Evolutionary conservation across 2,888 invertebrate species (phyloP).

Genomic region (Synanthedon andrenaeformis): DNA sequence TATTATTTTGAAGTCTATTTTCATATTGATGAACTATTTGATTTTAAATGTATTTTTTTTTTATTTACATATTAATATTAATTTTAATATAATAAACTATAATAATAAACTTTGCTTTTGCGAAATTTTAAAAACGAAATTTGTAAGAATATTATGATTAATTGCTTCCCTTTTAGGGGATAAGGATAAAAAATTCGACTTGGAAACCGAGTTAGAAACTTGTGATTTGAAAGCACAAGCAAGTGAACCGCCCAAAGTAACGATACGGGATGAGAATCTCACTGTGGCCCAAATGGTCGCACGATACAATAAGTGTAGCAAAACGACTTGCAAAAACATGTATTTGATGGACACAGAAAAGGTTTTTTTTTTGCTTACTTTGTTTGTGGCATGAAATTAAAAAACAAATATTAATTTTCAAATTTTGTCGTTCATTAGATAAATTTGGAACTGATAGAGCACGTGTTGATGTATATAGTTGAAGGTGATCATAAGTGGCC

Average conservation of each 20-base stretch:
- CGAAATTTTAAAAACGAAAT: too few relatives aligned
- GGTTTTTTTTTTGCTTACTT: constrained; percentile 20
- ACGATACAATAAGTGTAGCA: constrained; percentile 74
- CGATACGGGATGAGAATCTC: constrained; percentile 78
- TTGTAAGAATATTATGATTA: neutral
- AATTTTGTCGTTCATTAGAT: constrained; percentile 45
- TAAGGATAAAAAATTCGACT: constrained; percentile 53
- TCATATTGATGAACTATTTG: too few relatives aligned
- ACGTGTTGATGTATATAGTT: constrained; percentile 77
- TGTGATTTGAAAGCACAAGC: constrained; percentile 70
- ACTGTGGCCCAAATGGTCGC: constrained; percentile 75
- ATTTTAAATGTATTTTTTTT: too few relatives aligned
- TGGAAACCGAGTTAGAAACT: constrained; percentile 75
- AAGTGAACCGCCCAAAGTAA: constrained; percentile 69
- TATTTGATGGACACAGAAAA: constrained; percentile 81
- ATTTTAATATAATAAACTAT: too few relatives aligned
- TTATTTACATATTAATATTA: too few relatives aligned
- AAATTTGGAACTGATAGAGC: constrained; percentile 81
- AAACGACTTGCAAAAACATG: constrained; percentile 77
- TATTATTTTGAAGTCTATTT: too few relatives aligned
- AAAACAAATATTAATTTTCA: too few relatives aligned
- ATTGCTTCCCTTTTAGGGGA: constrained; percentile 31
- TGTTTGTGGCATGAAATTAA: neutral
- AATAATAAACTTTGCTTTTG: too few relatives aligned
- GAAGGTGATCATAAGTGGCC: constrained; percentile 77